Evolutionary conservation across 2,888 invertebrate genomes (phyloP), one percentile per base, ranked within the genome.

Genomic region (Phragmatobia fuliginosa): DNA sequence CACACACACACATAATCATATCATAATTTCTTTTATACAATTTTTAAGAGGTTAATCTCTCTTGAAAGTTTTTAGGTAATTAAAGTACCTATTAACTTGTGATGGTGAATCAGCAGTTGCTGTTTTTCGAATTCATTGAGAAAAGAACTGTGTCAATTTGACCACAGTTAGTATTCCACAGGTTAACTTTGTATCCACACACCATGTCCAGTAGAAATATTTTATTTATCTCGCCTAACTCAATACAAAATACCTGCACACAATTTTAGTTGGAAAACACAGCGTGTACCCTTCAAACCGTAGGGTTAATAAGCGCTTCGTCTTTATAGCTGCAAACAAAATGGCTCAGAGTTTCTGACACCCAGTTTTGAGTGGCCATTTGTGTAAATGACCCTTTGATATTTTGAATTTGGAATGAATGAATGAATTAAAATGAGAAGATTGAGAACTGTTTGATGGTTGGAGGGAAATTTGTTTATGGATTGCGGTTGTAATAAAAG

Each of bases 321-420:
- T 85, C 82, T 88, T 89, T 88, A 89, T 84, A 77, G 81, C 80
- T 77, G 72, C 83, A 76, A 79, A 80, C 84, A 84, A 83, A 86
- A 89, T 89, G 85, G 87, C 84, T 82, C 83, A 77, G 79, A 86
- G 87, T 83, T 84, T 81, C 85, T 80, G 80, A 85, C 88, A 85
- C 84, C 83, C 80, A 81, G 79, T 81, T 81, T 80, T 82, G 84
- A 87, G 83, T 83, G 83, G 83, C 81, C 82, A 84, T 92, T 92
- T 88, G 86, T 88, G 85, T 85, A 89, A 92, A 92, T 87, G 88
- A 87, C 87, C 81, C 85, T 83, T 83, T 87, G 87, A 90, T 90
- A 86, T 85, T 80, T 77, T 81, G 82, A 88, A 88, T 88, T 88
- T 90, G 86, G 87, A 87, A 87, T 86, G 67, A 70, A 49, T 61